Base-by-base conservation (phyloP, 1,140 invertebrate genomes). In the Drosophila mojavensis region DNA sequence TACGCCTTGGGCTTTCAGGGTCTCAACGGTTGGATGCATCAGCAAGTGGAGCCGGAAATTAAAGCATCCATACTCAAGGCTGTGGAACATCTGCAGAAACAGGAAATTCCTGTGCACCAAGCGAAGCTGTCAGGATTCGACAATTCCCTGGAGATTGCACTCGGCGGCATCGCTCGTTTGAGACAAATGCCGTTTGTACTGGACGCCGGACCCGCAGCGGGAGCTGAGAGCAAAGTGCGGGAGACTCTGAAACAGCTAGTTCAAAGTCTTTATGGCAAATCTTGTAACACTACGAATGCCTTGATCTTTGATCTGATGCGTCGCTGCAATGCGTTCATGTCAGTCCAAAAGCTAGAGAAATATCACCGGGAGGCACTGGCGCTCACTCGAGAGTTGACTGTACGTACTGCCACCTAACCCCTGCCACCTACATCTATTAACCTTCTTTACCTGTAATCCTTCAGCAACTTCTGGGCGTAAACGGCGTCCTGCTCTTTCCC, bases 401-500 rank as follows among this genome's bases (percentile, higher is more conserved):
- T 91, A 68, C 76, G 90, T 83, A 59, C 5, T 41, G 45, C 11
- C 13, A 15, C 13, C 28, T 62, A 13, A 47, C 43, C 15, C 13
- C 39, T 33, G 10, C 20, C 43, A 20, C 13, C 39, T 33, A 7
- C 20, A 9, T 9, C 20, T 47, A 17, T 53, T 24, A 50, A 55
- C 13, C 24, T 24, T 33, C 11, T 41, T 13, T 11, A 7, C 55
- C 13, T 20, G 60, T 69, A 68, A 20, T 59, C 24, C 88, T 83
- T 0, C 79, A 95, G 95, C 50, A 92, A 24, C 55, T 93, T 7
- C 92, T 96, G 2, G 94, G 95, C 20, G 93, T 94, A 1, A 93
- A 96, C 84, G 96, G 95, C 3, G 94, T 98, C 20, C 92, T 98
- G n/a, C 83, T 98, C 2, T 96, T 95, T 82, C 97, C 97, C 9